Percentiles rank a stretch among this genome's conserved stretches.
phyloP scores from a whole-genome alignment of 2,888 invertebrate species.

The Neuroscelio doddi region DNA sequence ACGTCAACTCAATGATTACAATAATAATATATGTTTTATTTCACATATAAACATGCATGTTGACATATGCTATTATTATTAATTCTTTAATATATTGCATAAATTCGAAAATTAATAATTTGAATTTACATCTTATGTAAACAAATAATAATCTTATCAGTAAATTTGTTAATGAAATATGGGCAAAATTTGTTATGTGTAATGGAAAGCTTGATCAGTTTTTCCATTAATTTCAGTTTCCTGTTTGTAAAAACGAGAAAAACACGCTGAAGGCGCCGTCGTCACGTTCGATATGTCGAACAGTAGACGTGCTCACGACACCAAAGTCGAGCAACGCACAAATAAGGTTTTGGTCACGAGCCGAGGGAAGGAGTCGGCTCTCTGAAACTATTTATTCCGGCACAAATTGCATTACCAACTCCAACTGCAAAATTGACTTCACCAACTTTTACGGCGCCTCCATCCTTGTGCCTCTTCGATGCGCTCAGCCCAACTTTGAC shows the following conservation, averaged over 20 bases:
- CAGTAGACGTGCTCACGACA: conserved; percentile 62
- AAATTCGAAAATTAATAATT: no score
- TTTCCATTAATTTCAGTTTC: conserved; percentile 36
- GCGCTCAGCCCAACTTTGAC: conserved; percentile 66
- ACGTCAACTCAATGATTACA: no score
- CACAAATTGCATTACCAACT: conserved; percentile 72
- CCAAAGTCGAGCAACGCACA: conserved; percentile 42
- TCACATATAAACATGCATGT: neutral
- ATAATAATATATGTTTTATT: no score
- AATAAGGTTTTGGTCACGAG: conserved; percentile 45
- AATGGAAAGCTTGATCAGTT: neutral
- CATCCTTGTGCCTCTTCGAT: conserved; percentile 58
- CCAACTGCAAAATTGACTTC: conserved; percentile 72
- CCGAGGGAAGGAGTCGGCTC: conserved; percentile 46
- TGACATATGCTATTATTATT: neutral
- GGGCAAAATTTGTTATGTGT: no score
- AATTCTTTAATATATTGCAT: no score
- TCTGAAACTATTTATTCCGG: conserved; percentile 68
- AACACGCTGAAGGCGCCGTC: conserved; percentile 57
- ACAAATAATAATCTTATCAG: no score
- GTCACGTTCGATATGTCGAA: conserved; percentile 65
- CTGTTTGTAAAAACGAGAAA: conserved; percentile 46
- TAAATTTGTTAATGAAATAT: no score
- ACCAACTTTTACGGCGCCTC: conserved; percentile 69
- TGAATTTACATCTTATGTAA: no score